Percentiles rank a stretch among this genome's conserved stretches.
Evolutionary conservation across 2,888 invertebrate genomes (phyloP).

Genomic region (Drosophila borealis): DNA sequence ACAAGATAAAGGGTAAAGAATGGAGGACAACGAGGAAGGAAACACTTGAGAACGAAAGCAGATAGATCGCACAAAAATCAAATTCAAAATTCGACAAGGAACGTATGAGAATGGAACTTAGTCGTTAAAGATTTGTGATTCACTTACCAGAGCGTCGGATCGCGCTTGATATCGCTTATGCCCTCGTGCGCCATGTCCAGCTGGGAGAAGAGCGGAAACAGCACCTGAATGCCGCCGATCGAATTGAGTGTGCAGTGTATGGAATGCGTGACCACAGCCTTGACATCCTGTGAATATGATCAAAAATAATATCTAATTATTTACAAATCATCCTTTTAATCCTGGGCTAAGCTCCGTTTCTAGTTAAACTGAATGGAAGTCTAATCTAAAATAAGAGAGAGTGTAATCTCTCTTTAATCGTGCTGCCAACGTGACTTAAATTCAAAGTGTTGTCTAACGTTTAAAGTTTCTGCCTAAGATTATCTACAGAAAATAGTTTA

Average conservation of each 20-base stretch:
- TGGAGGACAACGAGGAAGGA: too few relatives aligned
- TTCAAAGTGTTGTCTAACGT: not conserved
- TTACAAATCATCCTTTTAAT: not conserved
- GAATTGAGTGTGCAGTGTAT: conserved; percentile 99
- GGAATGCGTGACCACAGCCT: conserved; percentile 99
- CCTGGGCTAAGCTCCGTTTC: too few relatives aligned
- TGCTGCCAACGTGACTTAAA: not conserved
- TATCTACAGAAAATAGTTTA: not conserved
- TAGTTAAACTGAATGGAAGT: too few relatives aligned
- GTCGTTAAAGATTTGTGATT: not conserved
- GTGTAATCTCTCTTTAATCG: too few relatives aligned
- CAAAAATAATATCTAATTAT: not conserved
- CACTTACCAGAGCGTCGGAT: conserved; percentile 94
- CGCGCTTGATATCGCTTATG: conserved; percentile 92
- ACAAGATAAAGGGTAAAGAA: too few relatives aligned
- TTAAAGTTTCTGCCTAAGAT: too few relatives aligned
- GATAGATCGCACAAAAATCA: not conserved
- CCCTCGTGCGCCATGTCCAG: conserved; percentile 97
- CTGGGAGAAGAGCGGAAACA: conserved; percentile 99
- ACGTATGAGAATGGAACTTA: not conserved
- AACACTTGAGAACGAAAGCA: too few relatives aligned
- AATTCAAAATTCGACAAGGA: not conserved
- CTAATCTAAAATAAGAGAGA: too few relatives aligned
- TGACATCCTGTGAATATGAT: conserved; percentile 92
- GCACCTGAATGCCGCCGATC: conserved; percentile 98